Evolutionary conservation across 1,140 invertebrate genomes (phyloP).

Genomic region (Pollicipes pollicipes): DNA sequence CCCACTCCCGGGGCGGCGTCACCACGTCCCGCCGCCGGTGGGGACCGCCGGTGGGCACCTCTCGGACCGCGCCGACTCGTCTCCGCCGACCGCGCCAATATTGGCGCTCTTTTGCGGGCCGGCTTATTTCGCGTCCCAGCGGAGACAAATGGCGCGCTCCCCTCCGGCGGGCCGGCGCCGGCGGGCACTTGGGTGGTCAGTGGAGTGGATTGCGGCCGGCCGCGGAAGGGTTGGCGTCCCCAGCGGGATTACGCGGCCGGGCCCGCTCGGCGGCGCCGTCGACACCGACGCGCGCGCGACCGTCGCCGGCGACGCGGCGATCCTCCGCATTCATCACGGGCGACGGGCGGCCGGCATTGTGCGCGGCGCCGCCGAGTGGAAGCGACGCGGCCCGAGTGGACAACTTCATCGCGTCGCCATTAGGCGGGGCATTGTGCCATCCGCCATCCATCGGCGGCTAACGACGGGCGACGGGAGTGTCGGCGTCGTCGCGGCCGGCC

Average conservation of each 20-base stretch:
- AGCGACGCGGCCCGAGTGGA: background rate
- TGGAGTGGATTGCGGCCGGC: background rate
- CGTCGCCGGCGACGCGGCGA: background rate
- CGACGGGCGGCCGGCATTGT: background rate
- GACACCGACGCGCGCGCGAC: background rate
- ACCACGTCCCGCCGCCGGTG: too few relatives aligned
- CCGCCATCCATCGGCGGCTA: background rate
- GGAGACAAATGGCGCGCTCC: background rate
- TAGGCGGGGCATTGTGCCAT: background rate
- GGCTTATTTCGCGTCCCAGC: slow-evolving; percentile 1
- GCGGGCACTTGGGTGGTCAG: background rate
- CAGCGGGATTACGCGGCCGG: too few relatives aligned
- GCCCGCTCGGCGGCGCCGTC: background rate
- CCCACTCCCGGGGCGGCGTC: too few relatives aligned
- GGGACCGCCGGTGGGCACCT: too few relatives aligned
- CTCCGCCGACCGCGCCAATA: background rate
- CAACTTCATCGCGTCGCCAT: background rate
- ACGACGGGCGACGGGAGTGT: background rate
- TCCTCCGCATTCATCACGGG: background rate
- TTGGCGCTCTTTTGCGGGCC: background rate
- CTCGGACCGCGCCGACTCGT: too few relatives aligned
- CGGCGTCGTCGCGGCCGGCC: too few relatives aligned
- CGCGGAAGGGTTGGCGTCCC: background rate
- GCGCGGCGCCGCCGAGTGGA: background rate
- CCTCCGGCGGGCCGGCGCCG: background rate